Percentiles rank a stretch among this genome's conserved stretches.
These are phyloP conservation scores for Passer domesticus DNA, from an alignment of 2,113 vertebrate genomes.

Conservation along the genomic window DNA sequence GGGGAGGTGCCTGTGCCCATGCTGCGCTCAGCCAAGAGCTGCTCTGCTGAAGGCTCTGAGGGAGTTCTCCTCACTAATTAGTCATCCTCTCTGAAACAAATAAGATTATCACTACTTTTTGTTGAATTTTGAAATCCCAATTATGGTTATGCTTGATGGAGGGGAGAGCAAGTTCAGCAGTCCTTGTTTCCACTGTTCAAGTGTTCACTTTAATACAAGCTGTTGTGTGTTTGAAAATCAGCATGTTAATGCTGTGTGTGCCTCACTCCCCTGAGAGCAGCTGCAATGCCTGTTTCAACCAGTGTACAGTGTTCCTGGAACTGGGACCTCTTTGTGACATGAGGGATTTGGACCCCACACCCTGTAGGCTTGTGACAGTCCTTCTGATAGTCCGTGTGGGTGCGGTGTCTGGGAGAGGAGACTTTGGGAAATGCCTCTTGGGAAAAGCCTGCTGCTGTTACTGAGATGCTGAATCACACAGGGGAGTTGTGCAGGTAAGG, in stretches of 20 bases:
- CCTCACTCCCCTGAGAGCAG: background rate
- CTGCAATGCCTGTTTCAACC: background rate
- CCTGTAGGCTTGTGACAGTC: background rate
- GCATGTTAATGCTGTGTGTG: background rate
- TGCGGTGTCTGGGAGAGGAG: background rate
- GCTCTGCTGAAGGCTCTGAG: background rate
- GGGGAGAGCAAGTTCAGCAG: background rate
- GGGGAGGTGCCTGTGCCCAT: background rate
- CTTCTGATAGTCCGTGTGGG: background rate
- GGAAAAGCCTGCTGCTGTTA: background rate
- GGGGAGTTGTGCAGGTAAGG: background rate
- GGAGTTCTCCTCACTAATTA: background rate
- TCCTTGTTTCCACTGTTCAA: background rate
- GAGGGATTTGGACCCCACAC: background rate
- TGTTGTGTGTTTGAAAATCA: background rate
- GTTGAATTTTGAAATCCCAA: background rate
- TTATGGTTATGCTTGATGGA: background rate
- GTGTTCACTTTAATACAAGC: background rate
- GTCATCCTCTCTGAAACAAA: background rate
- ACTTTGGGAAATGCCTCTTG: background rate
- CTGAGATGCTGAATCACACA: background rate
- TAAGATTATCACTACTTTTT: background rate
- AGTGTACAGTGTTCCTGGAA: background rate
- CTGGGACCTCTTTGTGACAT: background rate
- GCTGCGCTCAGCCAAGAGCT: accelerated